Percentiles rank a stretch among this genome's conserved stretches.
phyloP scores from a whole-genome alignment of 2,113 vertebrate genomes.

The Oceanites oceanicus region DNA sequence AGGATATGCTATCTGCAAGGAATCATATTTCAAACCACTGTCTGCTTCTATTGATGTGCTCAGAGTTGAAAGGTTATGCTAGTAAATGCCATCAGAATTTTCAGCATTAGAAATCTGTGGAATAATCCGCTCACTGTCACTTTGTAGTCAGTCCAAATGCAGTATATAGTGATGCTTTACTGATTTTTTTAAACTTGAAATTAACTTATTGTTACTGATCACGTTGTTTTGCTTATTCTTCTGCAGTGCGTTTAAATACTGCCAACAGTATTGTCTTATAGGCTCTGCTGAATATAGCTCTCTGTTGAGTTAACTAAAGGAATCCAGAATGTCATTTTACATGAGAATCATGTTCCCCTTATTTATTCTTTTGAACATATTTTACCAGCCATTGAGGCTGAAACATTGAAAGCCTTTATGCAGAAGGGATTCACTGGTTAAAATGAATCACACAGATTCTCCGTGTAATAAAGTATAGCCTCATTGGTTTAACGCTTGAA shows the following conservation, averaged over 20 bases:
- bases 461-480: constrained; percentile 34
- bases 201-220: constrained; percentile 67
- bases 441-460: constrained; percentile 41
- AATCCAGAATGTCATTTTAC: constrained; percentile 43
- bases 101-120: constrained; percentile 75
- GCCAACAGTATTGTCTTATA: constrained; percentile 42
- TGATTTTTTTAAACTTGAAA: constrained; percentile 61
- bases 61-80: constrained; percentile 85
- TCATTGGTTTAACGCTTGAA: constrained; percentile 38
- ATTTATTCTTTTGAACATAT: constrained; percentile 72
- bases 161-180: constrained; percentile 38
- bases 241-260: constrained; percentile 9
- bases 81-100: constrained; percentile 84
- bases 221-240: constrained; percentile 45
- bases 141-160: constrained; percentile 65
- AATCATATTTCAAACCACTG: constrained; percentile 87
- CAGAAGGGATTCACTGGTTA: constrained; percentile 44
- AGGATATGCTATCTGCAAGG: constrained; percentile 83
- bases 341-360: constrained; percentile 57
- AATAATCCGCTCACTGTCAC: constrained; percentile 75
- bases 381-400: constrained; percentile 63
- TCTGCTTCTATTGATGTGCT: constrained; percentile 83
- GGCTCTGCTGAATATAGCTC: constrained; percentile 25
- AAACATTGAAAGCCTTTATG: constrained; percentile 64
- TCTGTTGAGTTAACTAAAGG: constrained; percentile 51